A percentile compares a stretch with the other conserved stretches of the same genome.
phyloP scores from a whole-genome alignment of 2,797 vertebrate genomes.

The Acomys russatus region DNA sequence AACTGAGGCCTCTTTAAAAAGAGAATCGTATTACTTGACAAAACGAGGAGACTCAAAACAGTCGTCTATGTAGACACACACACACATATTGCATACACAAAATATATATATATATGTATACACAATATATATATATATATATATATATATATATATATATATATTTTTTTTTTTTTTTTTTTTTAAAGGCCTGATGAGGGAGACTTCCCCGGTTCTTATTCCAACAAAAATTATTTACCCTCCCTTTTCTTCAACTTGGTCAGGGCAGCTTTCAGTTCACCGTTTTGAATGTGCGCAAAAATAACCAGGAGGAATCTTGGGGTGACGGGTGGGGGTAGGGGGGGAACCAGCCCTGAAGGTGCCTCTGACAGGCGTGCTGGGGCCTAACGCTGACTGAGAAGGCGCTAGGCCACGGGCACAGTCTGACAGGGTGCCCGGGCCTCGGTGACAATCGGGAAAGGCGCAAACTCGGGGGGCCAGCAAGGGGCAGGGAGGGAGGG shows the following conservation, averaged over 20 bases:
- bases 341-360: not conserved
- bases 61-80: not conserved
- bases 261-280: conserved; percentile 67
- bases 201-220: not conserved
- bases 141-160: too few species aligned
- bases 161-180: not conserved
- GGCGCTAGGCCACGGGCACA: not conserved
- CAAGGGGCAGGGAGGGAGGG: not conserved
- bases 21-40: conserved; percentile 47
- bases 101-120: too few species aligned
- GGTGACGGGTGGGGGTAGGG: not conserved
- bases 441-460: not conserved
- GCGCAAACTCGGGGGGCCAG: not conserved
- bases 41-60: not conserved
- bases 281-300: conserved; percentile 79
- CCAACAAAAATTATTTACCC: not conserved
- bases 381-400: not conserved
- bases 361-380: not conserved
- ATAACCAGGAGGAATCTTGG: not conserved
- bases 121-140: too few species aligned
- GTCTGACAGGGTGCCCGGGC: not conserved
- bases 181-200: not conserved
- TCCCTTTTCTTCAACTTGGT: conserved; percentile 55
- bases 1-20: not conserved
- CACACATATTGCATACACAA: too few species aligned